Evolutionary conservation across 2,888 invertebrate species (phyloP), one percentile per base, ranked within the genome.

Genomic region (Epinotia ramella): DNA sequence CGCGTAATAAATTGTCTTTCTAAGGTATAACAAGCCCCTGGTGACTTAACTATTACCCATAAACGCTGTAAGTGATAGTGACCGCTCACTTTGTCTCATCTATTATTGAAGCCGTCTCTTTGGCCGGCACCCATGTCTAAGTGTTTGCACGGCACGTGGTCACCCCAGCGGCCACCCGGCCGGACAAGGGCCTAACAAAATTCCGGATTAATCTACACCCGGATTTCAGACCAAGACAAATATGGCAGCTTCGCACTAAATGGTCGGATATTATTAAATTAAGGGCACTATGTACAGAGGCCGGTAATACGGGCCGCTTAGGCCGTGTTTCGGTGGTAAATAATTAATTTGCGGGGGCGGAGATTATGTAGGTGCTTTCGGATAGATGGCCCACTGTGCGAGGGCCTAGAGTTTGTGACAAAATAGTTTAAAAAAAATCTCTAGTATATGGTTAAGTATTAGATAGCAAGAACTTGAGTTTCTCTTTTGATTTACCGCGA

Each of bases 181-280:
- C 72, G 78, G 78, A 65, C 77, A 79, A 84, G 84, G 88, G 86
- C 87, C 85, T 88, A 88, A 88, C 89, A 87, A 88, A 88, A 91
- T 87, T 91, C 87, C 82, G 89, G 88, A 90, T 92, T 93, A 93
- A 91, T 91, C 89, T 90, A 87, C 87, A 90, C 87, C 87, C 89
- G 88, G 91, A 90, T 90, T 91, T 90, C 84, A 87, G 88, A 86
- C 87, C 88, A 92, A 92, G 92, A 93, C 92, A 93, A 93, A 93
- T 93, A 93, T 90, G 89, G 88, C 86, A 84, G 87, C 80, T 85
- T 84, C 83, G 82, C 84, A 87, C 89, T 91, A 91, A 92, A 92
- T 86, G 91, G 86, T 87, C 87, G 89, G 89, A 90, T 91, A 91
- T 92, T 92, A 92, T 92, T 91, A 88, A 91, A 92, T 92, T 91